Base-by-base conservation (phyloP, 2,888 invertebrate genomes). In the Lacanobia oleracea region DNA sequence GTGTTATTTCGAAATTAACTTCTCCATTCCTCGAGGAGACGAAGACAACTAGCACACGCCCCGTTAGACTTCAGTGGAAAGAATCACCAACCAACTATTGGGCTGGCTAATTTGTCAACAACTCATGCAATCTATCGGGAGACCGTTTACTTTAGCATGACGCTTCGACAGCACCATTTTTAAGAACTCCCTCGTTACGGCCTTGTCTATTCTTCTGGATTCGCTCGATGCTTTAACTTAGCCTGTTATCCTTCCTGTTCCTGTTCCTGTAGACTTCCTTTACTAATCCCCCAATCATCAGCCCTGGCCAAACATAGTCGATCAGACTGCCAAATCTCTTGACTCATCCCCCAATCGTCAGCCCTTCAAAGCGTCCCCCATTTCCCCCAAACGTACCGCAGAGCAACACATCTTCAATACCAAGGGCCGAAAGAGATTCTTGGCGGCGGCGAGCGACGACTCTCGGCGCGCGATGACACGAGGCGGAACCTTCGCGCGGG, bases 361-460 rank as follows among this genome's bases (percentile, higher is more conserved):
- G 62, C 72, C 67, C n/a, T 10, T 27, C 64, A 73, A 54, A 48
- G 18, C 80, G 62, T 59, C 66, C 71, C 54, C 65, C 37, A 43
- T 59, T 5, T 4, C 33, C 71, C 59, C 65, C 63, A 12, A 54
- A 88, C 88, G 79, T 89, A 90, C 90, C 90, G 83, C 83, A 68
- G 73, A 81, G 62, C 73, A 78, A 86, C 84, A 82, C 82, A 79
- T 82, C 83, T 77, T 94, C 93, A 95, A 92, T 94, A 93, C 95
- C 95, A 96, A 88, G 95, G 95, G 93, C 95, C 95, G 95, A 96
- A 96, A 95, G 95, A 95, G 95, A 95, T 95, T 89, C 93, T 89
- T 76, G 95, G 92, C 82, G 95, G 95, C 84, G 95, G 94, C 81
- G 94, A 93, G 66, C 93, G 90, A 40, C 94, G 92, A 27, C 92